A percentile compares a stretch with the other conserved stretches of the same genome.
These are phyloP conservation scores for Cyaniris semiargus DNA, from an alignment of 2,888 invertebrate species.

Conservation along the genomic window DNA sequence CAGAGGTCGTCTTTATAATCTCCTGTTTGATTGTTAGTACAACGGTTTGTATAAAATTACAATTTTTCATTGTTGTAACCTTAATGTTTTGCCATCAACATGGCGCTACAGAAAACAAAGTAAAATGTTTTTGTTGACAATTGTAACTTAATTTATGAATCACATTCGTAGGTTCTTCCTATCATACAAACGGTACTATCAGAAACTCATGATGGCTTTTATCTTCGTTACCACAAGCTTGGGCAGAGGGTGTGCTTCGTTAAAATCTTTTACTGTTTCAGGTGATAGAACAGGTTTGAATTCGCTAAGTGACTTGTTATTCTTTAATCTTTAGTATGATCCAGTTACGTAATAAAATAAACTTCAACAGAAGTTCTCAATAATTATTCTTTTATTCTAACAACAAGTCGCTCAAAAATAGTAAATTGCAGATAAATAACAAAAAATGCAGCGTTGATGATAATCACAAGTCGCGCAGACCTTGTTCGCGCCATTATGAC, in stretches of 20 bases:
- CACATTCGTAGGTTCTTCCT: neutral
- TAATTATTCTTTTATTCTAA: no score
- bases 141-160: neutral
- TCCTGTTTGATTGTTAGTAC: neutral
- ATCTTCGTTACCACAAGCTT: neutral
- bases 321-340: neutral
- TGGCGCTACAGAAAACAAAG: neutral
- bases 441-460: neutral
- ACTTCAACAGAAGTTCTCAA: neutral
- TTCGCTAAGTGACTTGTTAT: neutral
- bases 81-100: neutral
- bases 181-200: neutral
- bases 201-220: neutral
- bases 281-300: neutral
- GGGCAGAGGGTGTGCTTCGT: neutral
- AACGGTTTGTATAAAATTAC: conserved; percentile 17
- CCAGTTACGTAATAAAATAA: neutral
- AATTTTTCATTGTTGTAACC: conserved; percentile 10
- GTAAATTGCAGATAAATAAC: neutral
- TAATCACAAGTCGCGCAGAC: conserved; percentile 15
- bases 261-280: neutral
- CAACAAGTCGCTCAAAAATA: no score
- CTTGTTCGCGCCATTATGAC: conserved; percentile 28
- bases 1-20: no score
- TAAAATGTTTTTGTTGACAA: neutral